Evolutionary conservation across 1,140 invertebrate species (phyloP).

Genomic region (Brachionus manjavacas): DNA sequence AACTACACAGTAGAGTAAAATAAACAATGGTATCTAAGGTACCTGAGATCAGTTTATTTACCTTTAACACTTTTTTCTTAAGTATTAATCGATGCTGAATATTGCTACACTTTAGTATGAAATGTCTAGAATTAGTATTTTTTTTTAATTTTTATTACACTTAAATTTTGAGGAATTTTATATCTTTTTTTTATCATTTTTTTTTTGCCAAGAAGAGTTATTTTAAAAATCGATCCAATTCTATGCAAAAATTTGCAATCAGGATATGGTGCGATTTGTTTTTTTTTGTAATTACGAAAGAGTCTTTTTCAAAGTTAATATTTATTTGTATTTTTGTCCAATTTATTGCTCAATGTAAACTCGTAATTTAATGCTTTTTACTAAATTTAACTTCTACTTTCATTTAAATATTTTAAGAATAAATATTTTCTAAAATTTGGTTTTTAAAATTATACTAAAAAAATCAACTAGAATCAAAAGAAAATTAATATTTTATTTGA

Average conservation of each 20-base stretch:
- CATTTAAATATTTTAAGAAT: background rate
- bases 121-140: background rate
- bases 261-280: background rate
- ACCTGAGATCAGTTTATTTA: background rate
- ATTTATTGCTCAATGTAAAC: slow-evolving; percentile 4
- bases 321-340: background rate
- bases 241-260: background rate
- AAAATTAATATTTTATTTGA: background rate
- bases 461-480: background rate
- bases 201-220: background rate
- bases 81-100: background rate
- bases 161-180: background rate
- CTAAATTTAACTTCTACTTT: background rate
- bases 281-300: background rate
- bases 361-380: background rate
- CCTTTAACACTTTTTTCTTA: background rate
- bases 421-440: background rate
- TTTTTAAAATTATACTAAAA: background rate
- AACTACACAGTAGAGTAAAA: background rate
- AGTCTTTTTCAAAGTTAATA: background rate
- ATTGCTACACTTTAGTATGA: background rate
- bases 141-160: background rate
- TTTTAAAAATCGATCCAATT: background rate
- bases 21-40: background rate
- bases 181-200: background rate